Evolutionary conservation across 2,113 vertebrate genomes (phyloP), one percentile per base, ranked within the genome.

Genomic region (Sylvilagus bachmani): DNA sequence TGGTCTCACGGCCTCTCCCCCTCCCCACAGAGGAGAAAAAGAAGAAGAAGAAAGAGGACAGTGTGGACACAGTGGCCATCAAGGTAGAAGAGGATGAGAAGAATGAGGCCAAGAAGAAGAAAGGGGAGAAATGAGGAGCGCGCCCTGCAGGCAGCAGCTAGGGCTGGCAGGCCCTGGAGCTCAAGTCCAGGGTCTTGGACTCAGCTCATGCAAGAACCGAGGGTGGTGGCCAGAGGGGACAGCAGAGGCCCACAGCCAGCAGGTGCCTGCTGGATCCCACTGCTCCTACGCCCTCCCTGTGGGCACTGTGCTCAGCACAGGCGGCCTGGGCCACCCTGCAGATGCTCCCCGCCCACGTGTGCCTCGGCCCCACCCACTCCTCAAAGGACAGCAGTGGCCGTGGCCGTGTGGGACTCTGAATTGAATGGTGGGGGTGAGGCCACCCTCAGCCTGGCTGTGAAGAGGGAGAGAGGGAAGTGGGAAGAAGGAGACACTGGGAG

Each of bases 61-160:
- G 88, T 0, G 97, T 97, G 91, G 97, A 97, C 93, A 97, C 97
- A 0, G 97, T 97, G 75, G 96, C 97, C 73, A 95, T 97, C 90
- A 97, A 97, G 75, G 97, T 97, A 2, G 97, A 97, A 19, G 97
- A 97, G 19, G 95, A 97, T 1, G 97, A 97, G 86, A 96, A 96
- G 90, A 96, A 95, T 0, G 94, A 96, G 67, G 95, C 95, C 36
- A 97, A 95, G 93, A 97, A 97, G 89, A 95, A 96, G 86, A 96
- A 91, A 95, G 90, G 94, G 61, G 88, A 96, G 89, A 97, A 96
- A 29, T 96, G 86, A 97, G 75, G 49, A 51, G 17, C 0, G 70
- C 11, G 19, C 49, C 75, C 91, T 31, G 77, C 82, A 79, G 81
- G 36, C 4, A 24, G 93, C 74, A 4, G 10, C 64, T 1, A 11